Base-by-base conservation (phyloP, 1,140 invertebrate genomes). In the Drosophila orosa region DNA sequence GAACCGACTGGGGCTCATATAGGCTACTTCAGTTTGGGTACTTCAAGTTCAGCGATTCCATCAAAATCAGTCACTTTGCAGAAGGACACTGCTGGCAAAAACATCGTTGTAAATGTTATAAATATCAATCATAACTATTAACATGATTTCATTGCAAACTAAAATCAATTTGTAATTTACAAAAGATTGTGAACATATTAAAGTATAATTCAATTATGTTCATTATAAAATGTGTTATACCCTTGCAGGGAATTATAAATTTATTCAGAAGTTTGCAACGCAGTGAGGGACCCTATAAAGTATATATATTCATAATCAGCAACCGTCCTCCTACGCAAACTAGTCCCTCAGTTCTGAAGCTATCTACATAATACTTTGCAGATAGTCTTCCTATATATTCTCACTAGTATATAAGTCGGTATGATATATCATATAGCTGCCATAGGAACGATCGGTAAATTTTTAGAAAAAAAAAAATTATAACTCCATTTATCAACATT, bases 61-160 rank as follows among this genome's bases (percentile, higher is more conserved):
- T 60, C n/a, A 25, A 17, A 25, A 35, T 24, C 27, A 9, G 17
- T 7, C 3, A 19, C 12, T 47, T 45, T 19, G 9, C 31, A 22
- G 24, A 52, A 33, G 29, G 42, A 6, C 3, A 19, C 27, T 22
- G 3, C 35, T 31, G 57, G 42, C 15, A 33, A 3, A 5, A 50
- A 33, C 24, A n/a, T 24, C 17, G 29, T 60, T 52, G n/a, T 35
- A 17, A 60, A 60, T 52, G 24, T 60, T 15, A n/a, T 60, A 5
- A 52, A 52, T 17, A 60, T 60, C 13, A 60, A 52, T 12, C 57
- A 60, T 15, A 22, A 52, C 5, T 59, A 59, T 52, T 35, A 35
- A 59, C 31, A 7, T 3, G 9, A 24, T 12, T 31, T 7, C 6
- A n/a, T 29, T n/a, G 9, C 10, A n/a, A 29, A 9, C 17, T 19